A percentile compares a stretch with the other conserved stretches of the same genome.
Conservation (phyloP, 2,113 vertebrate genomes). For the Pseudolaguvia tuberculata region DNA sequence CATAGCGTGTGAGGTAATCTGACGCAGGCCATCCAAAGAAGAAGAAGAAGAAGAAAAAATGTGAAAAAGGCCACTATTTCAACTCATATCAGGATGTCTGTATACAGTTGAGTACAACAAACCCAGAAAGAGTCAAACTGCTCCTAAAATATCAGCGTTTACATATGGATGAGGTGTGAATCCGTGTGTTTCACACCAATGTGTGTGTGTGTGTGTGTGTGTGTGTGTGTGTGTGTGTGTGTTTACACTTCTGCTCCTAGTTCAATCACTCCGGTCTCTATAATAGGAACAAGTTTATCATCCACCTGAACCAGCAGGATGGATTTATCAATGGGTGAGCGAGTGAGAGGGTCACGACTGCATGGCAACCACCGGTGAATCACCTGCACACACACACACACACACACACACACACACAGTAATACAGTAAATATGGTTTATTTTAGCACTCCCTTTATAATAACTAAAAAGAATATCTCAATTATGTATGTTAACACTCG, state of each 20-base stretch:
- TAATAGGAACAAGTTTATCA: slow-evolving; percentile 93
- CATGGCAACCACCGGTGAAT: slow-evolving; percentile 99
- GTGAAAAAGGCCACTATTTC: neutral
- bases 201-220: slow-evolving; percentile 44
- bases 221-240: slow-evolving; percentile 49
- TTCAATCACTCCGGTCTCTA: slow-evolving; percentile 95
- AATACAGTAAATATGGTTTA: neutral
- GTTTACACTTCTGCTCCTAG: slow-evolving; percentile 94
- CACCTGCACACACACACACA: slow-evolving; percentile 69
- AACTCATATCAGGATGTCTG: neutral
- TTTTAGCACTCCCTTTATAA: neutral
- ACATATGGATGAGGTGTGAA: neutral
- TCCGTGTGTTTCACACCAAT: no score
- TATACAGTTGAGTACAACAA: neutral
- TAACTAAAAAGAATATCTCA: neutral
- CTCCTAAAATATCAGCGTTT: neutral
- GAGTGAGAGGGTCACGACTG: slow-evolving; percentile 91
- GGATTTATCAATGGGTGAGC: slow-evolving; percentile 97
- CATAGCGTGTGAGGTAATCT: neutral
- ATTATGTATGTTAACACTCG: no score
- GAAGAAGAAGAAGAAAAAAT: neutral
- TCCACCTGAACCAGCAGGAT: slow-evolving; percentile 99
- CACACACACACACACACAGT: neutral
- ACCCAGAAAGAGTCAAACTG: neutral
- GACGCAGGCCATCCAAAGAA: neutral